Evolutionary conservation across 2,113 vertebrate genomes (phyloP), one percentile per base, ranked within the genome.

Genomic region (Theristicus caerulescens): DNA sequence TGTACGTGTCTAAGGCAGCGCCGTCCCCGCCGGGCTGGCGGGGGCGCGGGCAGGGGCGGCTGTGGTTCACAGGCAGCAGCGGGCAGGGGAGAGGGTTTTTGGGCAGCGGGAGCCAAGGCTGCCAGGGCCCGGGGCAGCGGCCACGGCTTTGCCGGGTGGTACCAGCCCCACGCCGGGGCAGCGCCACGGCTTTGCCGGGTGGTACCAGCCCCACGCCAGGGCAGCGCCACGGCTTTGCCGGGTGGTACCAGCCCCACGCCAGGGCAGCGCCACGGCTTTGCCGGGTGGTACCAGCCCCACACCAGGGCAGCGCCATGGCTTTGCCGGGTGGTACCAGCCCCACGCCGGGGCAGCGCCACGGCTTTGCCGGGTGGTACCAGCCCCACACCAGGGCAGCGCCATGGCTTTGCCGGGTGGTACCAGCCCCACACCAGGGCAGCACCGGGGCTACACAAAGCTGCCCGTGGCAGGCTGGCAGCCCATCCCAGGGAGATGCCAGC

Each of bases 51-150:
- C 26, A 67, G 52, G 44, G 54, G 22, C 1, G 3, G 34, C 70
- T 1, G 8, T 20, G 42, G 34, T 27, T 80, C 57, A 14, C 36
- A 25, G 40, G 67, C 72, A 66, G 71, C 81, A n/a, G 21, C 1
- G 0, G 52, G 52, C 61, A 62, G 47, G 47, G 38, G 29, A 70
- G 52, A 16, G 7, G 26, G 12, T 0, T 47, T 82, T 58, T 7
- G 57, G 54, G 54, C 64, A 93, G 58, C 1, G 1, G 49, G 32
- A 73, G 13, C 4, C 3, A 25, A 34, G n/a, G 66, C 46, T 10
- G 19, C 31, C 0, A 0, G 58, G 24, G 3, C 5, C 4, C 3
- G 0, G 17, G 64, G 24, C 38, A 55, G 34, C 1, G 7, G 27
- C 65, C 14, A 12, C 1, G 5, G 51, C 52, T 76, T 38, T 90